These are phyloP conservation scores for Silurus asotus DNA, from an alignment of 2,113 vertebrate genomes.

Conservation along the genomic window DNA sequence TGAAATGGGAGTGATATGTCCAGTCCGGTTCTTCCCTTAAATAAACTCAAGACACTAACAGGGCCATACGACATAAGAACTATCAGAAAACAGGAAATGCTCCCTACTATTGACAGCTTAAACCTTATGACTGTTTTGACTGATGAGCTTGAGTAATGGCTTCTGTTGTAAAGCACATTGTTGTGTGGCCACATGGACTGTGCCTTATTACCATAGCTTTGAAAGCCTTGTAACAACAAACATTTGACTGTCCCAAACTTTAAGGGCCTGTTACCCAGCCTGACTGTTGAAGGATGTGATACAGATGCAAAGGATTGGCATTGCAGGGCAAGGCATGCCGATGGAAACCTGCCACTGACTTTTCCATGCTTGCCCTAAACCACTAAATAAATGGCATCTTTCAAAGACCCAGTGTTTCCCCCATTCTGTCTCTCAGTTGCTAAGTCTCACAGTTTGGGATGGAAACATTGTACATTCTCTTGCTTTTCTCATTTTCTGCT, in stretches of 20 bases:
- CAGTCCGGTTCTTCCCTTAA: background rate
- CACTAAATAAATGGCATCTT: constrained; percentile 14
- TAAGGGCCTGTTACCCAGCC: background rate
- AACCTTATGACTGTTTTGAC: background rate
- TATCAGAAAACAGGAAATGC: background rate
- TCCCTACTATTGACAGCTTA: background rate
- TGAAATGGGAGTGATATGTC: background rate
- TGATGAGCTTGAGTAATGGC: constrained; percentile 9
- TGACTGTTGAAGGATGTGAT: constrained; percentile 1
- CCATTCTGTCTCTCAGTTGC: background rate
- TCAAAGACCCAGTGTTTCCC: constrained; percentile 13
- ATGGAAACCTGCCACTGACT: constrained; percentile 16
- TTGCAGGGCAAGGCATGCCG: background rate
- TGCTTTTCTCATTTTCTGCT: constrained; percentile 39
- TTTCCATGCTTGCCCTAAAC: constrained; percentile 27
- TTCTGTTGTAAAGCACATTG: constrained; percentile 11
- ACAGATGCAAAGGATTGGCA: constrained; percentile 8
- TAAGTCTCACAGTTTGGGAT: constrained; percentile 17
- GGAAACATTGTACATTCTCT: constrained; percentile 47
- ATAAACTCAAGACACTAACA: constrained; percentile 4
- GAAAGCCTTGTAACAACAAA: background rate
- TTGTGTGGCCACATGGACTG: background rate
- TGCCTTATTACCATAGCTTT: background rate
- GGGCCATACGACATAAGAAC: background rate
- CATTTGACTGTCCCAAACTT: background rate